Evolutionary conservation across 2,888 invertebrate species (phyloP), one percentile per base, ranked within the genome.

Genomic region (Slavum lentiscoides): DNA sequence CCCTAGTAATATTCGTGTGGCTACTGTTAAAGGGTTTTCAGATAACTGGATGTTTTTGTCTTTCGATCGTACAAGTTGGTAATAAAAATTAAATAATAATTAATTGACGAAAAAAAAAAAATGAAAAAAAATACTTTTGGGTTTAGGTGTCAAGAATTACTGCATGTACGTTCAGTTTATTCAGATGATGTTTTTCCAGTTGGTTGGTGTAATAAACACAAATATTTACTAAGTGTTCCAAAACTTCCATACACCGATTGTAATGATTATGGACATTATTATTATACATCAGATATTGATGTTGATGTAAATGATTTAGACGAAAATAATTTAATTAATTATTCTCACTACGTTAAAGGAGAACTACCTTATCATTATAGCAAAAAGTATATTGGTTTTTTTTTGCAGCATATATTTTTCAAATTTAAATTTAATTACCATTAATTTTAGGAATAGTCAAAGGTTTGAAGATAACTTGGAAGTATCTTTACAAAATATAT

Each of bases 151-250:
- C 64, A 72, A 72, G 64, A 80, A 30, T 21, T 80, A 70, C 15
- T 80, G 30, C 80, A 80, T 64, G 58, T 80, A 2, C 80, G 80
- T n/a, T 80, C 80, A 58, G 30, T 80, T 58, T 80, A 66, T 80
- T 80, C 80, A 58, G 80, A 80, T 80, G 80, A 80, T 13, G 13
- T 80, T 58, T 80, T 80, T 58, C 80, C 80, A 21, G 64, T 43
- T 30, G 80, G 72, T 30, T 80, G 80, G 80, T 80, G 80, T 58
- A 72, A 80, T 58, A 72, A 80, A 72, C 80, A 80, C n/a, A 58
- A 64, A 49, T 80, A 80, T 43, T 55, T 11, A 58, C 23, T 80
- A 30, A 39, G 15, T 66, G 64, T 0, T 15, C 80, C 80, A 72
- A 70, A 43, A 58, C 0, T 70, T 58, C 62, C 62, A 43, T 80